Evolutionary conservation across 2,113 vertebrate species (phyloP), one percentile per base, ranked within the genome.

Genomic region (Corydoras sp.): DNA sequence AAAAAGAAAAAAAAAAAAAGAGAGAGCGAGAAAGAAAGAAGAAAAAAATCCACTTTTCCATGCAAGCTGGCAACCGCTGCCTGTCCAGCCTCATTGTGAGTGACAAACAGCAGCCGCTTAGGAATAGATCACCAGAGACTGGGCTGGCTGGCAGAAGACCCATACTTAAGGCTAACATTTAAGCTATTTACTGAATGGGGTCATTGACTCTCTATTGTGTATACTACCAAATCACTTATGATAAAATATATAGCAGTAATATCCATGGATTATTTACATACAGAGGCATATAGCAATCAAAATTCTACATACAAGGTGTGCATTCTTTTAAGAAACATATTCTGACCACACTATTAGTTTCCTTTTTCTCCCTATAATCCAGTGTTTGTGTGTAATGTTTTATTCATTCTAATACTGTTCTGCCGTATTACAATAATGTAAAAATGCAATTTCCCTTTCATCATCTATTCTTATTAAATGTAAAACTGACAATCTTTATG

Each of bases 71-170:
- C 81, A 81, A 80, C 72, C 69, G 76, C 82, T 83, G 82, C 80
- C 82, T 85, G 82, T 78, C 76, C 67, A 68, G 69, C 76, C 79
- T 74, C 76, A 75, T 83, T 84, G 79, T 81, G 84, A 88, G 83
- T 84, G 86, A 86, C 85, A 87, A 87, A 88, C 85, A 86, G 79
- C 75, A 77, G 82, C 79, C 83, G 83, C 83, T 85, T 84, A 85
- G 83, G 81, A 84, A 79, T 81, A 82, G 82, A 85, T 86, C 83
- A 84, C 79, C 68, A 76, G 82, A 86, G 82, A 84, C 83, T 79
- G 84, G 18, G 80, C 78, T 84, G 79, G 81, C 81, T 81, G 83
- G 79, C 80, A 82, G 80, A 77, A 85, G 86, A 86, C 85, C 80
- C 74, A 85, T 88, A 83, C 31, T 77, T 71, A 72, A 79, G 84